Evolutionary conservation across 2,888 invertebrate species (phyloP).

Genomic region (Nephrotoma appendiculata): DNA sequence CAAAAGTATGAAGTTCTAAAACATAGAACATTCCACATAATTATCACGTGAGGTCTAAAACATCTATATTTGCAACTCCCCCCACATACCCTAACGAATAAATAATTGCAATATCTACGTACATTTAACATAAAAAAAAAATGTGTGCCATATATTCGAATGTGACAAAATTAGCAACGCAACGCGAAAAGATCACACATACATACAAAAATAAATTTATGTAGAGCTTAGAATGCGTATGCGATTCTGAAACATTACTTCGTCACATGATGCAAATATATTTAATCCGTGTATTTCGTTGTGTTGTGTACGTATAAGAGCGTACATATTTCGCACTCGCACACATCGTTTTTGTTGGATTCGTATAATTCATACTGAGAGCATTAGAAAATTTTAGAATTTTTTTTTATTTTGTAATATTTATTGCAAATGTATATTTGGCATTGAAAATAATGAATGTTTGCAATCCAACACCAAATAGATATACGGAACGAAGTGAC

Average conservation of each 20-base stretch:
- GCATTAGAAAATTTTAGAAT: background rate
- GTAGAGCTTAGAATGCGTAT: background rate
- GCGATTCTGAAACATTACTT: background rate
- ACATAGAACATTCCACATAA: no score
- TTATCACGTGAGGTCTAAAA: no score
- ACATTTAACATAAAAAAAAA: background rate
- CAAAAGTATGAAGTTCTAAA: no score
- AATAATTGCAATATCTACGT: no score
- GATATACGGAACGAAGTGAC: background rate
- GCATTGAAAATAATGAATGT: background rate
- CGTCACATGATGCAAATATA: background rate
- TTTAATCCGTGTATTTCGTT: background rate
- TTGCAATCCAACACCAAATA: background rate
- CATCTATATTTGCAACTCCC: no score
- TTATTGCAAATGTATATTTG: background rate
- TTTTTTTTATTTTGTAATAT: background rate
- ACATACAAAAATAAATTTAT: background rate
- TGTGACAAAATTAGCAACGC: background rate
- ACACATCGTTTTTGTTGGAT: background rate
- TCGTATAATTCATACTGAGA: background rate
- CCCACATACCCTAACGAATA: no score
- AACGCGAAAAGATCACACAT: background rate
- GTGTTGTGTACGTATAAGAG: background rate
- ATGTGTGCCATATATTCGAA: background rate
- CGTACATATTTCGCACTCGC: background rate